Conservation (phyloP, 2,113 vertebrate species). For the Centropus unirufus region DNA sequence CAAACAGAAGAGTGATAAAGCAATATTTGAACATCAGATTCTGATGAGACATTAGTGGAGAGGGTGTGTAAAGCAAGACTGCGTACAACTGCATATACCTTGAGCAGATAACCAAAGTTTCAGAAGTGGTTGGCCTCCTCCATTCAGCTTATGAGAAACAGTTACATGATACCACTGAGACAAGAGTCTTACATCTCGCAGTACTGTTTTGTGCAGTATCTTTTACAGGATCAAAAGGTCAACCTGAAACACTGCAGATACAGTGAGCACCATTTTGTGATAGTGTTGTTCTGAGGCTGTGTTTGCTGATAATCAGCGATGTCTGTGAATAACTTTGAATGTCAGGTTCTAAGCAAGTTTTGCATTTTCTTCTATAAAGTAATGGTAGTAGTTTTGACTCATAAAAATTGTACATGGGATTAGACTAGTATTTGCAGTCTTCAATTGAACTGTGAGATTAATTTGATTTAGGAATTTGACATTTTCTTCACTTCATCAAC, state of each 20-base stretch:
- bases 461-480: neutral
- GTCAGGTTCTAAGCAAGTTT: neutral
- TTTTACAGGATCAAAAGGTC: neutral
- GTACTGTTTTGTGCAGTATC: neutral
- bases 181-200: neutral
- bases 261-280: neutral
- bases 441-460: neutral
- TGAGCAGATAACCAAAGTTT: neutral
- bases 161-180: neutral
- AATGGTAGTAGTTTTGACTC: neutral
- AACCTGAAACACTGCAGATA: neutral
- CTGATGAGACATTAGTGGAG: neutral
- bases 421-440: neutral
- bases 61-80: accelerated
- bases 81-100: neutral
- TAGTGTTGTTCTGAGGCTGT: neutral
- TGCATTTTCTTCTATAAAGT: neutral
- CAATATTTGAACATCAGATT: neutral
- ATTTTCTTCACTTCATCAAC: neutral
- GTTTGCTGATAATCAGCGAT: neutral
- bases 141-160: neutral
- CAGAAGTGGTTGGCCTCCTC: neutral
- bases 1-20: neutral
- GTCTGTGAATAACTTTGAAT: neutral
- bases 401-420: neutral